Conservation (phyloP, 2,797 vertebrate species). For the Falco berigora region DNA sequence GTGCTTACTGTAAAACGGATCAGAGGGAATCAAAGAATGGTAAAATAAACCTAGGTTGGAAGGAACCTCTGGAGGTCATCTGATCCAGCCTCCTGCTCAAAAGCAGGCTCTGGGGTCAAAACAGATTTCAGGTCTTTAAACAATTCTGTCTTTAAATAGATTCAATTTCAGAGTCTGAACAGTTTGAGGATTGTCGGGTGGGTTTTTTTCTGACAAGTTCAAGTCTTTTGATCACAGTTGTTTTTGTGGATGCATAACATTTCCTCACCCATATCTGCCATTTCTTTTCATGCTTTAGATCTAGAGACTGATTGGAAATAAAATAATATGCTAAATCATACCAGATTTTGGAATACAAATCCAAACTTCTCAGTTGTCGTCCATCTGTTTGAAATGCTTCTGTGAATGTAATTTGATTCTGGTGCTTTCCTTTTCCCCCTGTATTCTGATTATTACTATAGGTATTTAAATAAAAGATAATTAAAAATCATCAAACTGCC, state of each 20-base stretch:
- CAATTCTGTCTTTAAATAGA: background rate
- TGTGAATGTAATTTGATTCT: background rate
- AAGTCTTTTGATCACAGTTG: conserved; percentile 1
- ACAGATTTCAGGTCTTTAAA: background rate
- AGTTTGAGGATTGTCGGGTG: background rate
- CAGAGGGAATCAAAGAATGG: background rate
- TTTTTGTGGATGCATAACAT: background rate
- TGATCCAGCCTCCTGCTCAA: background rate
- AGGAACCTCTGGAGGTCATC: background rate
- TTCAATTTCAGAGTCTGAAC: background rate
- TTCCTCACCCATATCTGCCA: background rate
- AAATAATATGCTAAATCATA: background rate
- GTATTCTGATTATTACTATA: background rate
- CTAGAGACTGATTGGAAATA: background rate
- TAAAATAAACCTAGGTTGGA: background rate
- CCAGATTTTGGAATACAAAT: background rate
- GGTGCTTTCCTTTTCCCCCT: background rate
- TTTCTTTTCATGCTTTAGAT: background rate
- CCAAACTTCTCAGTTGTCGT: background rate
- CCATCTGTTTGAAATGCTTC: background rate
- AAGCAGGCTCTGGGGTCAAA: background rate
- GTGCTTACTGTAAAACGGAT: background rate
- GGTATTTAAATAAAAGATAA: background rate
- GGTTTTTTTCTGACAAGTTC: background rate
- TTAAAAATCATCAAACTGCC: background rate